These are phyloP conservation scores for Argopecten irradians DNA, from an alignment of 1,140 invertebrate genomes.

Conservation along the genomic window DNA sequence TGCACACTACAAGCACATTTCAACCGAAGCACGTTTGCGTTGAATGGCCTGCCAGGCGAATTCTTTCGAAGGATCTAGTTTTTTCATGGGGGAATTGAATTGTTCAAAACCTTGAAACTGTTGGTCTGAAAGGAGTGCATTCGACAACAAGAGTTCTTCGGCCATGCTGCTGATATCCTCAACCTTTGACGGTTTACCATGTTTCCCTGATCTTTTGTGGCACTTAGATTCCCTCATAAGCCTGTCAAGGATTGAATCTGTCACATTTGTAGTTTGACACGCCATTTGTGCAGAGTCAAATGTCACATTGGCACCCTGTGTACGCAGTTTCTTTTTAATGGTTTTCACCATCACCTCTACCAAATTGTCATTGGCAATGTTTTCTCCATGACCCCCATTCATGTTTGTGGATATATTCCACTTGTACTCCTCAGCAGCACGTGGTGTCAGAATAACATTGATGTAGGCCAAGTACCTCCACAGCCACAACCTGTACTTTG, in stretches of 20 bases:
- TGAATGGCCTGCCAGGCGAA: too few species aligned
- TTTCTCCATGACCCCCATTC: conserved; percentile 24
- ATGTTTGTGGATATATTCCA: conserved; percentile 29
- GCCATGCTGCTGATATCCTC: too few species aligned
- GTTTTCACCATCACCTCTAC: conserved; percentile 35
- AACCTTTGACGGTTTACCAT: too few species aligned
- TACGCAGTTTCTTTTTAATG: conserved; percentile 36
- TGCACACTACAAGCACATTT: too few species aligned
- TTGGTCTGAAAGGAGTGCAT: too few species aligned
- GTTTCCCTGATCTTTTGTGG: conserved; percentile 28
- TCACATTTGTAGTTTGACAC: conserved; percentile 37
- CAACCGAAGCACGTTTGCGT: too few species aligned
- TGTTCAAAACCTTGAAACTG: too few species aligned
- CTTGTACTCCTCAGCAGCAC: conserved; percentile 32
- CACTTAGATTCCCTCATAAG: conserved; percentile 27
- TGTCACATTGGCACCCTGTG: conserved; percentile 33
- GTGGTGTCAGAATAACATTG: conserved; percentile 1
- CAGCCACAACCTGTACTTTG: conserved; percentile 38
- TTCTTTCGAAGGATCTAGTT: too few species aligned
- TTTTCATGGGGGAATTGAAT: too few species aligned
- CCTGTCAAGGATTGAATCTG: conserved; percentile 22
- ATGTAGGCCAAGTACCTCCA: conserved; percentile 27
- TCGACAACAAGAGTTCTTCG: too few species aligned
- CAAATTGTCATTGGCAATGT: conserved; percentile 37
- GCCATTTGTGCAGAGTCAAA: conserved; percentile 28